Evolutionary conservation across 2,113 vertebrate species (phyloP).

Genomic region (Urocynchramus pylzowi): DNA sequence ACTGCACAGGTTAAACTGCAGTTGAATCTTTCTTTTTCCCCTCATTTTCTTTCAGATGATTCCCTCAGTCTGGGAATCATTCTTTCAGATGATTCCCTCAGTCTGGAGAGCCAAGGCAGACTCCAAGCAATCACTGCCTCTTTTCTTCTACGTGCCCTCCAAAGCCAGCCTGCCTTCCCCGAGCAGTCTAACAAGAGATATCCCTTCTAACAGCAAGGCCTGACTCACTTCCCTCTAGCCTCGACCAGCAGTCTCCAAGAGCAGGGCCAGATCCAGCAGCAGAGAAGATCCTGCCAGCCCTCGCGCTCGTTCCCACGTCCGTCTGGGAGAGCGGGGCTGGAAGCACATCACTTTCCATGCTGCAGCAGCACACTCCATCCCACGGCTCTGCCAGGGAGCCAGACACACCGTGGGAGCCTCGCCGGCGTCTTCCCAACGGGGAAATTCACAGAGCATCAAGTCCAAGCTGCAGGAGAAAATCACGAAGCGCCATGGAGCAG

Average conservation of each 20-base stretch:
- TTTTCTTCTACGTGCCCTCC: neutral
- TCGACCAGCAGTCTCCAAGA: neutral
- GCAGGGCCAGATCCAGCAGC: neutral
- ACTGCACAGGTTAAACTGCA: neutral
- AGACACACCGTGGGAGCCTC: neutral
- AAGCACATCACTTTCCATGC: neutral
- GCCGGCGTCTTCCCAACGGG: neutral
- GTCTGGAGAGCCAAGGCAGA: neutral
- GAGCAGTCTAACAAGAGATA: constrained; percentile 10
- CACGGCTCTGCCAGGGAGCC: neutral
- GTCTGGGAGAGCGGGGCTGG: neutral
- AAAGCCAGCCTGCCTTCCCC: neutral
- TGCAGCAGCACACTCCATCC: neutral
- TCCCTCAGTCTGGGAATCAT: neutral
- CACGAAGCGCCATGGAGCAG: rapidly evolving
- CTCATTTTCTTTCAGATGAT: neutral
- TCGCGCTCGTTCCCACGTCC: neutral
- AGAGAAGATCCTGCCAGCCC: neutral
- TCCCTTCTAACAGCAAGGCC: constrained; percentile 37
- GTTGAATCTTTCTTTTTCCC: rapidly evolving
- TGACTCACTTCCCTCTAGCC: constrained; percentile 50
- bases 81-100: neutral
- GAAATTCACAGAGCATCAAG: neutral
- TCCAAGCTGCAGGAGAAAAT: neutral
- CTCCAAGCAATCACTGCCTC: neutral